Conservation (phyloP, 2,113 vertebrate species). For the Alouatta palliata region DNA sequence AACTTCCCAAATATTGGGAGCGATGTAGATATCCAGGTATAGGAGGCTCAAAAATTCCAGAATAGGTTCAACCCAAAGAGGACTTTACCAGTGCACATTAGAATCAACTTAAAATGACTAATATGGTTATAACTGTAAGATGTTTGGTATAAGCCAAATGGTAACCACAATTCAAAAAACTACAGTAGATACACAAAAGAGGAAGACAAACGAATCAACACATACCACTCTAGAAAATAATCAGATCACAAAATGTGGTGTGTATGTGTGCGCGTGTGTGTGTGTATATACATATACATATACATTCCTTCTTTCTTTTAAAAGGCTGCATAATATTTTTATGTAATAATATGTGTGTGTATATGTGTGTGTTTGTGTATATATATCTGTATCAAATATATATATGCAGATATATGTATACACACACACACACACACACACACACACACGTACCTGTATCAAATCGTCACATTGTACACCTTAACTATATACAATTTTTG, state of each 20-base stretch:
- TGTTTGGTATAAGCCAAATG: background rate
- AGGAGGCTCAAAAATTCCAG: background rate
- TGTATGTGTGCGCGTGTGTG: too few species aligned
- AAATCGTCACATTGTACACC: background rate
- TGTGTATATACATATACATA: too few species aligned
- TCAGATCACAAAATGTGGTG: background rate
- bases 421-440: accelerated
- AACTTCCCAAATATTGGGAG: background rate
- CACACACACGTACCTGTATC: background rate
- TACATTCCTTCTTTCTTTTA: too few species aligned
- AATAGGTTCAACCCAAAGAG: background rate
- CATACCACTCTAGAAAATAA: background rate
- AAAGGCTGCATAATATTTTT: too few species aligned
- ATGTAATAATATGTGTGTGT: too few species aligned
- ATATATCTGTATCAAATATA: too few species aligned
- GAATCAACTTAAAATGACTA: background rate
- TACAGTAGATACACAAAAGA: background rate
- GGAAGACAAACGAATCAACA: background rate
- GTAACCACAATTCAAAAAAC: background rate
- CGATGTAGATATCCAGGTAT: background rate
- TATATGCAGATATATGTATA: background rate
- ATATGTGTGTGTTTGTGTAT: too few species aligned
- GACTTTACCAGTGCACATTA: background rate
- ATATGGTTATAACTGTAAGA: background rate
- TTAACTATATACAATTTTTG: background rate